These are phyloP conservation scores for cat (Felis catus) DNA, from an alignment of 2,113 vertebrate genomes.

Conservation along the genomic window F.catus_Fca126_mat1.0 CM031420.1:137430501-137431000, in stretches of 20 bases:
- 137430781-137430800: neutral
- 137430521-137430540: neutral
- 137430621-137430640: neutral
- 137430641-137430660: neutral
- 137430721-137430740: neutral
- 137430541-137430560: neutral
- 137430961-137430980: slow-evolving; percentile 22
- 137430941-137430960: neutral
- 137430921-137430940: neutral
- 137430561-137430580: neutral
- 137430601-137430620: neutral
- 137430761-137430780: neutral
- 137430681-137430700: neutral
- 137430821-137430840: neutral
- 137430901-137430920: neutral
- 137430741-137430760: neutral
- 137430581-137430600: neutral
- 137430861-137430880: neutral
- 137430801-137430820: neutral
- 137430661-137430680: neutral
- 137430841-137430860: neutral
- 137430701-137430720: neutral
- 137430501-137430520: neutral
- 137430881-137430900: neutral
- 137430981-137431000: slow-evolving; percentile 47